Evolutionary conservation across 2,113 vertebrate species (phyloP), one percentile per base, ranked within the genome.

Genomic region (Lipophrys pholis): DNA sequence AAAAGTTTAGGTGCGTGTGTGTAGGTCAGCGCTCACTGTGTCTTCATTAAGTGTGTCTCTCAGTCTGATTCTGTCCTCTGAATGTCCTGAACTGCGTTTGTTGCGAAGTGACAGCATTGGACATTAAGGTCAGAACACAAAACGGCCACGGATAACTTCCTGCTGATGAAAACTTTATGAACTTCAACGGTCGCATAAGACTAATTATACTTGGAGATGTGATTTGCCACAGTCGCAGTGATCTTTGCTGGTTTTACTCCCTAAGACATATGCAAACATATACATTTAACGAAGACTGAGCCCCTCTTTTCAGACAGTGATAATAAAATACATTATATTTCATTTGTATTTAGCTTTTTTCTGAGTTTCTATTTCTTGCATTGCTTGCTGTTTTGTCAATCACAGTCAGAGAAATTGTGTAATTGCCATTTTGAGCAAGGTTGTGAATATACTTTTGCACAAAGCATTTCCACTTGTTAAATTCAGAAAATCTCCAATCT

Each of bases 11-110:
- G 46, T 53, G 56, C 6, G 3, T n/a, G 51, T n/a, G 51, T 60
- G 16, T 78, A 85, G 76, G 80, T 88, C 90, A 80, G 60, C 39
- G n/a, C 71, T 84, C 62, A 51, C 61, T 50, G 16, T 63, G 77
- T 75, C 79, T 87, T 83, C 83, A 80, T 83, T 69, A 70, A 83
- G 42, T 70, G 58, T 15, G 67, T 83, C 63, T 76, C 69, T 82
- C 40, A 75, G 71, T 81, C 53, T 69, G 83, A 49, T 69, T 76
- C 16, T 81, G 76, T 73, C 79, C 81, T 86, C 65, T 81, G 46
- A 74, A 66, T 51, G 78, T 84, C 71, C 70, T 60, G 68, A 8
- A n/a, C 69, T 78, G 69, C 69, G 71, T 78, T 82, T 83, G 62
- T 74, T 76, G 52, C 68, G 40, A 55, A 71, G 62, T 83, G 86